phyloP scores from a whole-genome alignment of 2,888 invertebrate genomes.

The Maniola hyperantus region DNA sequence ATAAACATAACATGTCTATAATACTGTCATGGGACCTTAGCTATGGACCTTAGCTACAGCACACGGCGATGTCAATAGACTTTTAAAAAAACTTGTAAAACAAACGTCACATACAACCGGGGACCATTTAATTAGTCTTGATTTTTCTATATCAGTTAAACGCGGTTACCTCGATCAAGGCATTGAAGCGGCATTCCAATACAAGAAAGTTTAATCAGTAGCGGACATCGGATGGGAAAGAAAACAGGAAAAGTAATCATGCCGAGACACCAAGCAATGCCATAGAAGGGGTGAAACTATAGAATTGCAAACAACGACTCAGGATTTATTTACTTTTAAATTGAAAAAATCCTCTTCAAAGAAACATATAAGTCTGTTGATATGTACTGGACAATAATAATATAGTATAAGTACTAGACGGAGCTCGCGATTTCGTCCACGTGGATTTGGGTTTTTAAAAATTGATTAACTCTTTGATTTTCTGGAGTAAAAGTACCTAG shows the following conservation, averaged over 20 bases:
- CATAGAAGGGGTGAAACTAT: conserved; percentile 32
- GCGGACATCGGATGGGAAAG: conserved; percentile 36
- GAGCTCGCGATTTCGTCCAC: too few species aligned
- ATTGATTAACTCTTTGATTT: too few species aligned
- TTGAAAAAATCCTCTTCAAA: neutral
- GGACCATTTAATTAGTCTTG: conserved; percentile 28
- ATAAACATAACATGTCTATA: too few species aligned
- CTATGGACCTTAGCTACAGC: neutral
- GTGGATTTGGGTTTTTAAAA: too few species aligned
- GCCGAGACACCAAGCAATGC: conserved; percentile 33
- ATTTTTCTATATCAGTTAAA: conserved; percentile 33
- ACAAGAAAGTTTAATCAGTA: conserved; percentile 40
- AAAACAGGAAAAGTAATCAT: conserved; percentile 42
- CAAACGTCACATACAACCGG: conserved; percentile 9
- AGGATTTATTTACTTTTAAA: neutral
- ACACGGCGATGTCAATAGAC: neutral
- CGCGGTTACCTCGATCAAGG: conserved; percentile 37
- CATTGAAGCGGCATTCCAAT: conserved; percentile 39
- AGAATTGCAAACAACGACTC: conserved; percentile 13
- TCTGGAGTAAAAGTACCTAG: too few species aligned
- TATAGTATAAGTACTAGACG: too few species aligned
- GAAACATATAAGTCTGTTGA: neutral
- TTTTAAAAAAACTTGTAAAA: neutral
- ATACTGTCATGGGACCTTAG: too few species aligned
- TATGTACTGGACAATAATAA: too few species aligned